Evolutionary conservation across 2,888 invertebrate genomes (phyloP).

Genomic region (Lobophora halterata): DNA sequence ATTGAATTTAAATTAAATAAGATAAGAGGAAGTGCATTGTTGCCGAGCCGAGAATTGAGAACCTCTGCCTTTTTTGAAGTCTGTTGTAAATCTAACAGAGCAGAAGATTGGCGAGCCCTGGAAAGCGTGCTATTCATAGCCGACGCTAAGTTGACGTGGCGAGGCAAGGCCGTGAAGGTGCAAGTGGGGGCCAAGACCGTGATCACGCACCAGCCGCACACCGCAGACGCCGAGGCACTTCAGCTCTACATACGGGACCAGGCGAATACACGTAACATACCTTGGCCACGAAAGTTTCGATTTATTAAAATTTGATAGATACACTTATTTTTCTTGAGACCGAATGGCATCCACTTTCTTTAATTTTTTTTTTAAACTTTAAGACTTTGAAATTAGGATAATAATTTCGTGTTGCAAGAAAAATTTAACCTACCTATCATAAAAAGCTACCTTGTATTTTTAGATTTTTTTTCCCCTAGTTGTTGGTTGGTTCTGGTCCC

Average conservation of each 20-base stretch:
- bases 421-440: no score
- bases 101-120: constrained; percentile 84
- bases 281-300: no score
- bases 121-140: constrained; percentile 86
- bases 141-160: constrained; percentile 84
- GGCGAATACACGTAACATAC: constrained; percentile 56
- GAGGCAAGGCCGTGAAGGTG: constrained; percentile 72
- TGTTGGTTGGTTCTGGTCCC: neutral
- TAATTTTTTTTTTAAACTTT: no score
- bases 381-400: no score
- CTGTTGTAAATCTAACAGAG: constrained; percentile 49
- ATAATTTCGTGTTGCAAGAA: no score
- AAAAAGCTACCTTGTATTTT: no score
- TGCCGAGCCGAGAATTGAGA: neutral
- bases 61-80: no score
- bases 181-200: constrained; percentile 80
- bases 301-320: no score
- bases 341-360: constrained; percentile 11
- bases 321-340: neutral
- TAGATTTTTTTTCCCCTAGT: no score
- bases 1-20: no score
- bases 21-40: no score
- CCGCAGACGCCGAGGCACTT: constrained; percentile 81
- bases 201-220: constrained; percentile 87
- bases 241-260: constrained; percentile 74